These are phyloP conservation scores for Bombus soroeensis DNA, from an alignment of 1,140 invertebrate species.

Conservation along the genomic window DNA sequence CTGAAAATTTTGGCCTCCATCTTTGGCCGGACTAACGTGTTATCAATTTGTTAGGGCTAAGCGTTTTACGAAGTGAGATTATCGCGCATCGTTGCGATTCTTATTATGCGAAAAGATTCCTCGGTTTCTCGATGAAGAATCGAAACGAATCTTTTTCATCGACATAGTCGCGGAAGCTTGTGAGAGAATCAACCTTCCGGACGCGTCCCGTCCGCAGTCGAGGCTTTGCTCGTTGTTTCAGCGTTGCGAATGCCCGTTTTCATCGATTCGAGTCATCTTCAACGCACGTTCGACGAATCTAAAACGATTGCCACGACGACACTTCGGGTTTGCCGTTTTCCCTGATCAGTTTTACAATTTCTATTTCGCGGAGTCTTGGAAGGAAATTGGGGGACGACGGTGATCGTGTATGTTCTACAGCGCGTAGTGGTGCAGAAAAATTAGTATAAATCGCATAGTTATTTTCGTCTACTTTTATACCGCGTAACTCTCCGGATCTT, in stretches of 20 bases:
- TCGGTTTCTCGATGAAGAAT: not conserved
- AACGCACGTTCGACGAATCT: not conserved
- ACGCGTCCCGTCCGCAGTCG: constrained; percentile 32
- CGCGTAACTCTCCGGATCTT: constrained; percentile 19
- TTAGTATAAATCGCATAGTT: constrained; percentile 40
- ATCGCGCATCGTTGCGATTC: not conserved
- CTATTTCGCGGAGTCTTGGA: not conserved
- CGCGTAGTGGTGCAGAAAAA: not conserved
- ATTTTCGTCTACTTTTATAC: constrained; percentile 58
- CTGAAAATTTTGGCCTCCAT: constrained; percentile 19
- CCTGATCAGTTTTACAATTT: constrained; percentile 1
- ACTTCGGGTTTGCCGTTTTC: not conserved
- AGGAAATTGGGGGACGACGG: not conserved
- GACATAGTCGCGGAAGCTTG: not conserved
- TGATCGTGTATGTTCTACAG: not conserved
- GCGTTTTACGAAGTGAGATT: not conserved
- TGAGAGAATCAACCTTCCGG: constrained; percentile 4
- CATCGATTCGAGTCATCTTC: not conserved
- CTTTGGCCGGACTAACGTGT: constrained; percentile 52
- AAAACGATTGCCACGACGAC: not conserved
- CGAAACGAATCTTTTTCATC: not conserved
- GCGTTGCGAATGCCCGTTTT: not conserved
- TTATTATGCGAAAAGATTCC: not conserved
- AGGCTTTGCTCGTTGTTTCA: constrained; percentile 19
- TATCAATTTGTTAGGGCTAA: constrained; percentile 69